Evolutionary conservation across 2,113 vertebrate genomes (phyloP), one percentile per base, ranked within the genome.

Genomic region (Hymenochirus boettgeri): DNA sequence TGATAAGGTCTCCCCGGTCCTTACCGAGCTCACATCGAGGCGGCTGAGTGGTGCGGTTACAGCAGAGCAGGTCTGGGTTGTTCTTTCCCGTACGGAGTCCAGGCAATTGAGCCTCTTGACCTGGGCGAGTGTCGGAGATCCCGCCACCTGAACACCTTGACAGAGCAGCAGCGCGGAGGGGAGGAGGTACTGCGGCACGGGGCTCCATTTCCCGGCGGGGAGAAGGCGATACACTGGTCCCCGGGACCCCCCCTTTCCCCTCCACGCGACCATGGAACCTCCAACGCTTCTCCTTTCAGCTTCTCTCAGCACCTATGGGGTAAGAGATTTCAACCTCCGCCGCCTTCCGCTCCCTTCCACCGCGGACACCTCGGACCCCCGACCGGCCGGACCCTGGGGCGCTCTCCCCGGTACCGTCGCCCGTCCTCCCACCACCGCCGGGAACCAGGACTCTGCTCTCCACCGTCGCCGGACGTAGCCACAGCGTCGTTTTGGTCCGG

Each of bases 401-500:
- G 83, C 85, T 82, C 57, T 80, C 79, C 75, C 82, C 90, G 85
- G n/a, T n/a, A n/a, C 81, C 88, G 91, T 85, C 93, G 91, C 82
- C 90, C 91, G 84, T 89, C 70, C 31, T 81, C 92, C 81, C n/a
- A n/a, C n/a, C n/a, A n/a, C n/a, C n/a, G n/a, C 86, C 90, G 86
- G 92, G 90, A 82, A 91, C 33, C 48, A 92, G 94, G 88, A n/a
- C 91, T 96, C 88, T n/a, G n/a, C n/a, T n/a, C 93, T 86, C 94
- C 95, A 97, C 80, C 96, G 93, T 91, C 94, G 92, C 86, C 93
- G 92, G 86, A 96, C 90, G 84, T n/a, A n/a, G n/a, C n/a, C 96
- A 92, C 88, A 89, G 89, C 88, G 94, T 93, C 79, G 93, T 92
- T 96, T 95, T 97, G 93, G 93, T 96, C 95, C 93, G 94, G 89